Conservation (phyloP, 2,888 invertebrate species). For the Ferdinandea cuprea region DNA sequence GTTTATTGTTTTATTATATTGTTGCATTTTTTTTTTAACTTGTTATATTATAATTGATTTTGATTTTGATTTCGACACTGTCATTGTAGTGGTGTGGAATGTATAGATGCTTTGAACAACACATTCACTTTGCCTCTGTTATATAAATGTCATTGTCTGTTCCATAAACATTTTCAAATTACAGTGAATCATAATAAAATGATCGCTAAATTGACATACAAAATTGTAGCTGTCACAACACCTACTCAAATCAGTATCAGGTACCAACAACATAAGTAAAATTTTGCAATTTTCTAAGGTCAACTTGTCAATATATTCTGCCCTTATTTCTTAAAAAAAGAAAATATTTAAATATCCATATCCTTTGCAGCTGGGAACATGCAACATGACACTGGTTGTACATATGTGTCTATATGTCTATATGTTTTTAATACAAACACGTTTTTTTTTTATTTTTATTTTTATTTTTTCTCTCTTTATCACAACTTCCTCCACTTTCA, state of each 20-base stretch:
- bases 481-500: slow-evolving; percentile 67
- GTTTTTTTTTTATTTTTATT: slow-evolving; percentile 45
- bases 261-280: not conserved
- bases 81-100: slow-evolving; percentile 23
- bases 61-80: slow-evolving; percentile 35
- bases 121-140: slow-evolving; percentile 28
- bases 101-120: slow-evolving; percentile 17
- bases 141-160: slow-evolving; percentile 34
- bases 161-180: not conserved
- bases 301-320: slow-evolving; percentile 4
- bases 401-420: slow-evolving; percentile 23
- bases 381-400: slow-evolving; percentile 32
- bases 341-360: slow-evolving; percentile 23
- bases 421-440: slow-evolving; percentile 56
- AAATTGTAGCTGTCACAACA: slow-evolving; percentile 8
- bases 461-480: slow-evolving; percentile 48
- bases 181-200: not conserved
- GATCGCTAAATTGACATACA: too few species aligned
- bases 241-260: not conserved
- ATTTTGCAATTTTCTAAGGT: slow-evolving; percentile 7
- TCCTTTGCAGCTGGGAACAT: slow-evolving; percentile 57
- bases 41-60: slow-evolving; percentile 54
- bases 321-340: not conserved
- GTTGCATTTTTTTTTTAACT: slow-evolving; percentile 31
- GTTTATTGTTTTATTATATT: slow-evolving; percentile 65